These are phyloP conservation scores for Sander vitreus DNA, from an alignment of 2,113 vertebrate species.

Conservation along the genomic window DNA sequence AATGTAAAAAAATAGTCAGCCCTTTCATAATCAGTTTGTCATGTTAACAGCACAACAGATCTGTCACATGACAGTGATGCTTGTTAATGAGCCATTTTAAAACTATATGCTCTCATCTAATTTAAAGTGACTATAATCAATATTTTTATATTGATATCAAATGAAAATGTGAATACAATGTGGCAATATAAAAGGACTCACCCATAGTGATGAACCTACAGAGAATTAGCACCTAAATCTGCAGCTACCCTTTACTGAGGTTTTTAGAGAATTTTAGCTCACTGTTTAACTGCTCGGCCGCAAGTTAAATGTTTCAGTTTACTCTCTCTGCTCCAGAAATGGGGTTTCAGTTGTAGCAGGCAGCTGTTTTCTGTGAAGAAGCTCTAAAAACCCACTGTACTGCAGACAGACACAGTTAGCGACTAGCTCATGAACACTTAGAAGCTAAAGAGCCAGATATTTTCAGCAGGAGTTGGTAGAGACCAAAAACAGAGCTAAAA, in stretches of 20 bases:
- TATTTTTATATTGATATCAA: not conserved
- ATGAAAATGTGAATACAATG: not conserved
- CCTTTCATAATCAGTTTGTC: constrained; percentile 6
- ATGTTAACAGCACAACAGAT: not conserved
- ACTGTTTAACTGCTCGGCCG: not conserved
- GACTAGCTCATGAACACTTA: not conserved
- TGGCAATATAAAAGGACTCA: not conserved
- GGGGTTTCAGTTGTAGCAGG: not conserved
- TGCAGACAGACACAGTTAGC: not conserved
- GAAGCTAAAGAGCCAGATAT: not conserved
- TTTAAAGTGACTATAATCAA: not conserved
- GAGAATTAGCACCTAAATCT: not conserved
- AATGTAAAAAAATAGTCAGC: not conserved
- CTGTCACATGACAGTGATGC: constrained; percentile 5
- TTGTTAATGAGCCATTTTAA: constrained; percentile 7
- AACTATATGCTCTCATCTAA: not conserved
- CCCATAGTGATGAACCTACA: not conserved
- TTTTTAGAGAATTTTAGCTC: not conserved
- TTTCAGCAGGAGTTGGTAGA: not conserved
- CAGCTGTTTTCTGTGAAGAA: too few species aligned
- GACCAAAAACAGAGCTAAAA: not conserved
- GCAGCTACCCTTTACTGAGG: not conserved
- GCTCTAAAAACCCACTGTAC: not conserved
- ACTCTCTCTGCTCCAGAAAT: not conserved
- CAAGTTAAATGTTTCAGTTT: not conserved